Evolutionary conservation across 2,113 vertebrate species (phyloP), one percentile per base, ranked within the genome.

Genomic region (Percina caprodes): DNA sequence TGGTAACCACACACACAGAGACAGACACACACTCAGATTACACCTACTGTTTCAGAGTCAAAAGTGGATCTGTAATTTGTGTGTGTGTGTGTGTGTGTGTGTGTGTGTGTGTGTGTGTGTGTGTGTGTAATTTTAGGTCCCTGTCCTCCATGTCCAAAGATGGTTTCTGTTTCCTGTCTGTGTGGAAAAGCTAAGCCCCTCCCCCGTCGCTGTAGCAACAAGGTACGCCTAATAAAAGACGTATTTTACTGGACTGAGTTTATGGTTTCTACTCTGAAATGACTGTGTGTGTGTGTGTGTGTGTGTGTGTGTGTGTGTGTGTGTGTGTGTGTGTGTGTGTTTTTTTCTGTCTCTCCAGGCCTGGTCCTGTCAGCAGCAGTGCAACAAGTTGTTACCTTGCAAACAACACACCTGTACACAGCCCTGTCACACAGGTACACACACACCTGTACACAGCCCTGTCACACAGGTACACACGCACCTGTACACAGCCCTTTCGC

Each of bases 71-170:
- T 30, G 30, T 30, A 30, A 30, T 30, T 3, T 30, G 30, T 3
- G 30, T 35, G 33, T 35, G 33, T 33, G 58, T 74, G n/a, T n/a
- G n/a, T n/a, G n/a, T n/a, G n/a, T n/a, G n/a, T n/a, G n/a, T n/a
- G n/a, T n/a, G n/a, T n/a, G n/a, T n/a, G n/a, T n/a, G n/a, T n/a
- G n/a, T n/a, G n/a, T n/a, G n/a, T n/a, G n/a, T n/a, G n/a, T n/a
- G n/a, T n/a, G n/a, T n/a, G n/a, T n/a, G n/a, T n/a, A n/a, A n/a
- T 18, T 24, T 39, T 80, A 99, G 98, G 98, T 62, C 98, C 98
- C 0, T 99, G 98, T 26, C 98, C 98, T 0, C 97, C 98, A 1
- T 99, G 98, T 87, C 98, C 98, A 21, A 98, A 98, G 94, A 98
- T 98, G 98, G 96, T 99, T 14, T 93, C 95, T 2, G 96, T 94